Base-by-base conservation (phyloP, 2,888 invertebrate genomes). In the Mythimna albipuncta region DNA sequence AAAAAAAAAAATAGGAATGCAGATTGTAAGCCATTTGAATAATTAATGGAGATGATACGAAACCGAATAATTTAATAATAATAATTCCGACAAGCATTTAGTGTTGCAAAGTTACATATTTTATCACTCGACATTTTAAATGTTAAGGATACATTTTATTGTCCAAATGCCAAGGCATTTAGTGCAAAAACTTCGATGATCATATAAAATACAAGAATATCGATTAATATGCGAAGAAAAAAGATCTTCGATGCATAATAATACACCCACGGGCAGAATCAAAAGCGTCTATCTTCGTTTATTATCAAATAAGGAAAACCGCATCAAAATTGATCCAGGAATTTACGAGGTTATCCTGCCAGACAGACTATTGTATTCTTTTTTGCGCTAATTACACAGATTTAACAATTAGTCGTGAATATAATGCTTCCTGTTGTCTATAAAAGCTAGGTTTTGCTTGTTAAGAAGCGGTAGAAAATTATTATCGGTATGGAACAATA, bases 151-250 rank as follows among this genome's bases (percentile, higher is more conserved):
- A 59, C 2, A 64, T 70, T 63, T 84, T 80, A 55, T 9, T 55
- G 70, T 63, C 55, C 10, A 86, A 86, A 86, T 84, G 86, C 76
- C 86, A 85, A 82, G 86, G 86, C 52, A 72, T 75, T 82, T 64
- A 64, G 52, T 50, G 61, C 50, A 80, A 85, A 84, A 85, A 83
- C 50, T 50, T 65, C 21, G 55, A 65, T 35, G 47, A 57, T 62
- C 35, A 32, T 11, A 69, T 35, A 44, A 67, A 69, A 69, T 64
- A 58, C 13, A 44, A 64, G 63, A 61, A 44, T 70, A 73, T 71
- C 57, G 64, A 73, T 69, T 70, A 47, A 79, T 19, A 54, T 54
- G 44, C 32, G 41, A 58, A 13, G 55, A 52, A 75, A 69, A 71
- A 63, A 69, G 16, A 55, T 44, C 26, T 50, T 11, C 47, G 64